Evolutionary conservation across 2,888 invertebrate genomes (phyloP).

Genomic region (Anaspis maculata): DNA sequence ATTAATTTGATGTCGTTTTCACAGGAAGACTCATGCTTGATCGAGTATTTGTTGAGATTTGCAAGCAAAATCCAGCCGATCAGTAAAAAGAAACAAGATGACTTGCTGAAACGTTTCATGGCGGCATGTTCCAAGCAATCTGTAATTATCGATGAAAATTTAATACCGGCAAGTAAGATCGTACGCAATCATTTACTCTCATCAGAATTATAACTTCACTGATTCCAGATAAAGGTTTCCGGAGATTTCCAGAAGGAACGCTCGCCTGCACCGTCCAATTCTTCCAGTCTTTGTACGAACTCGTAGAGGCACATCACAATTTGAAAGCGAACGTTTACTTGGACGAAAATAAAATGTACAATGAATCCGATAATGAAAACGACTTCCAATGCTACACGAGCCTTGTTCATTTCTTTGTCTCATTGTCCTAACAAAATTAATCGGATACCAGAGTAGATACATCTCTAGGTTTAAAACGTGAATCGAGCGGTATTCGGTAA

Average conservation of each 20-base stretch:
- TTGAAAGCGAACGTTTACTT: conserved; percentile 19
- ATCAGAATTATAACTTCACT: background rate
- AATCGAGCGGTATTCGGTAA: too few species aligned
- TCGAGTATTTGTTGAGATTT: conserved; percentile 67
- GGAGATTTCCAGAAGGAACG: conserved; percentile 51
- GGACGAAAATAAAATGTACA: conserved; percentile 23
- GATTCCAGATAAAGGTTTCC: conserved; percentile 40
- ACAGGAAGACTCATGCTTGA: conserved; percentile 56
- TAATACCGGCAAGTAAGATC: conserved; percentile 43
- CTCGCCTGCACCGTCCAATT: conserved; percentile 47
- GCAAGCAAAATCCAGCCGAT: conserved; percentile 58
- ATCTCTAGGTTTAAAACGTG: too few species aligned
- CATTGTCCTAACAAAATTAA: too few species aligned
- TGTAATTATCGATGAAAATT: conserved; percentile 42
- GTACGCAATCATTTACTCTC: too few species aligned
- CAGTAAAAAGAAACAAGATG: conserved; percentile 50
- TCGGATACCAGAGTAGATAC: too few species aligned
- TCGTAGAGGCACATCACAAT: conserved; percentile 44
- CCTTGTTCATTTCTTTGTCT: too few species aligned
- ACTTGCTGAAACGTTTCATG: conserved; percentile 55
- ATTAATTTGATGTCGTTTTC: conserved; percentile 19
- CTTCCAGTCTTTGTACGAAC: conserved; percentile 45
- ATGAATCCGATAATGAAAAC: conserved; percentile 26
- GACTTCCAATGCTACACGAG: conserved; percentile 29
- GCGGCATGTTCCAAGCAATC: conserved; percentile 62